Evolutionary conservation across 2,797 vertebrate genomes (phyloP), one percentile per base, ranked within the genome.

Genomic region (Phaenicophaeus curvirostris): DNA sequence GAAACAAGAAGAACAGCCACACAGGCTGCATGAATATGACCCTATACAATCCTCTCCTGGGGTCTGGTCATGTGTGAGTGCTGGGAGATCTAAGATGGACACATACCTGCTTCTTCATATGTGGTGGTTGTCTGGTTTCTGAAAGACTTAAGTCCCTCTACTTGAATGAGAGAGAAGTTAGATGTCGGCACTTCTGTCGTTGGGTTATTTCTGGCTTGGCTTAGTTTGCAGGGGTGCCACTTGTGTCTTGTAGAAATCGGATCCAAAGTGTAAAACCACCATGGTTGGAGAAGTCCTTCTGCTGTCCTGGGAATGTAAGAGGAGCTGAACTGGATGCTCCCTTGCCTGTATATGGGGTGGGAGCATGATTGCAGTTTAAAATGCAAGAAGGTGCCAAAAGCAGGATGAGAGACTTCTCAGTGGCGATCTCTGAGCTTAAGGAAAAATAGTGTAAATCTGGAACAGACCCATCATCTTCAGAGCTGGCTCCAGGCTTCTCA

Each of bases 361-460:
- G 48, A 23, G 24, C 2, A 44, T 51, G 31, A 69, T 12, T 92
- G 17, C 19, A 28, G 46, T 73, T 85, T 68, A 69, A 95, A 93
- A 69, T 28, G 25, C 24, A 81, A 74, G 75, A 33, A 93, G 61
- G 54, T 94, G 73, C 91, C 89, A 94, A 94, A 94, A 84, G 28
- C 35, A 69, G 69, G 55, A 88, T 75, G 66, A 90, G 91, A 95
- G 82, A 76, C 57, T 75, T 73, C 57, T 89, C 85, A 58, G 73
- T 10, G 5, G n/a, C 3, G 2, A 85, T n/a, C 62, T 85, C 78
- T 58, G 85, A 71, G 81, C 73, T 84, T 80, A 42, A 88, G 93
- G 91, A 93, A 96, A 96, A 94, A 91, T 31, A 59, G 55, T 18
- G 55, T 94, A 86, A 94, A 91, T 81, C 48, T 94, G 94, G 91